These are phyloP conservation scores for Caerostris extrusa DNA, from an alignment of 1,140 invertebrate genomes.

Conservation along the genomic window DNA sequence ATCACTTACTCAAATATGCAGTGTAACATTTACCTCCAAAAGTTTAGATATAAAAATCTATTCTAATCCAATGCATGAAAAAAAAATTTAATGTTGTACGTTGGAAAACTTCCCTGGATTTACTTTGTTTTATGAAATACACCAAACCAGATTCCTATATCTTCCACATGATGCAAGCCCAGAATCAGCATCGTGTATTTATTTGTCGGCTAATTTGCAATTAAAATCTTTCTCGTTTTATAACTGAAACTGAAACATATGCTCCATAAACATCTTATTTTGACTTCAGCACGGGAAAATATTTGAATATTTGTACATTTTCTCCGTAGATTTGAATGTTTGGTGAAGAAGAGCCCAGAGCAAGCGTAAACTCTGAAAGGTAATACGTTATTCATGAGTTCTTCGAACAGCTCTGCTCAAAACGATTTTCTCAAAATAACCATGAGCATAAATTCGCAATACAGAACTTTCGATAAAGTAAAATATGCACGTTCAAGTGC, in stretches of 20 bases:
- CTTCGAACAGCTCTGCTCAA: not conserved
- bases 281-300: not conserved
- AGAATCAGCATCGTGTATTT: not conserved
- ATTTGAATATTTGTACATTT: conserved; percentile 49
- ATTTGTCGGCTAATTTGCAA: conserved; percentile 33
- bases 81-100: not conserved
- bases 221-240: conserved; percentile 28
- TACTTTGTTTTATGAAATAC: not conserved
- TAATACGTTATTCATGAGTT: conserved; percentile 53
- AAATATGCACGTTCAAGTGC: conserved; percentile 26
- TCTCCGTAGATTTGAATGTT: conserved; percentile 50
- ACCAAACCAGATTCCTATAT: not conserved
- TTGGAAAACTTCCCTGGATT: not conserved
- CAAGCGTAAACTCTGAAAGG: conserved; percentile 7
- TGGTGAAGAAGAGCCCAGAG: conserved; percentile 35
- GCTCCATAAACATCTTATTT: not conserved
- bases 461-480: conserved; percentile 47
- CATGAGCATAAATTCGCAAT: conserved; percentile 55
- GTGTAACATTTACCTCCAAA: not conserved
- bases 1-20: not conserved
- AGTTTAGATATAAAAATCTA: not conserved
- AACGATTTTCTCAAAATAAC: conserved; percentile 56
- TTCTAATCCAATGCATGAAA: not conserved
- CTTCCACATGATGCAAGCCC: not conserved
- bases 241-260: conserved; percentile 19